Conservation (phyloP, 2,888 invertebrate species). For the Mimas tiliae region DNA sequence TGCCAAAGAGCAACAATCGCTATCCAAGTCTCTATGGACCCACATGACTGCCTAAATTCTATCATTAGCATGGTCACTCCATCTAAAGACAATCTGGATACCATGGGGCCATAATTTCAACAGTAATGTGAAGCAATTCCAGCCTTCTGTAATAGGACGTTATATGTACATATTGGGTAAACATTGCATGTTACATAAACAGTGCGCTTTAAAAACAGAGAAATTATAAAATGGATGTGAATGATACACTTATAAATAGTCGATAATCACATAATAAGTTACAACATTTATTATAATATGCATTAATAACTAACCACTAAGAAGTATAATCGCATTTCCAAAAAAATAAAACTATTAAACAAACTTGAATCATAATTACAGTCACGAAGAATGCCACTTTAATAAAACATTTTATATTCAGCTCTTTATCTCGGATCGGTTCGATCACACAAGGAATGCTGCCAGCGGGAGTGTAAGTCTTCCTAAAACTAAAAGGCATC, state of each 20-base stretch:
- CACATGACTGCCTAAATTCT: no score
- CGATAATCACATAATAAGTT: neutral
- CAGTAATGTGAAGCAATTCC: no score
- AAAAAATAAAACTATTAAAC: slow-evolving; percentile 47
- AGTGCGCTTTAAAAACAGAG: no score
- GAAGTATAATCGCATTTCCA: slow-evolving; percentile 31
- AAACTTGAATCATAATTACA: slow-evolving; percentile 54
- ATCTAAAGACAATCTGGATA: no score
- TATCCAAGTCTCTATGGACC: no score
- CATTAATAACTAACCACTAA: neutral
- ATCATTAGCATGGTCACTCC: no score
- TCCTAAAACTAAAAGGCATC: slow-evolving; percentile 52
- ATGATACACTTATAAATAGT: neutral
- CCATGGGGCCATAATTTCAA: no score
- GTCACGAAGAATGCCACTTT: slow-evolving; percentile 47
- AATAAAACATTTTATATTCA: slow-evolving; percentile 53
- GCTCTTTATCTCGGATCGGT: slow-evolving; percentile 36
- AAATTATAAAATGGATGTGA: no score
- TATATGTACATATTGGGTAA: no score
- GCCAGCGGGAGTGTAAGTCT: slow-evolving; percentile 34
- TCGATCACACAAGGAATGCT: slow-evolving; percentile 26
- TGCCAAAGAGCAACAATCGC: no score
- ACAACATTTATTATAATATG: slow-evolving; percentile 7
- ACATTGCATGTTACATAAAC: no score
- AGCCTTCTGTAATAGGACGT: no score